A percentile compares a stretch with the other conserved stretches of the same genome.
phyloP scores from a whole-genome alignment of 2,113 vertebrate genomes.

The Poeciliopsis prolifica region DNA sequence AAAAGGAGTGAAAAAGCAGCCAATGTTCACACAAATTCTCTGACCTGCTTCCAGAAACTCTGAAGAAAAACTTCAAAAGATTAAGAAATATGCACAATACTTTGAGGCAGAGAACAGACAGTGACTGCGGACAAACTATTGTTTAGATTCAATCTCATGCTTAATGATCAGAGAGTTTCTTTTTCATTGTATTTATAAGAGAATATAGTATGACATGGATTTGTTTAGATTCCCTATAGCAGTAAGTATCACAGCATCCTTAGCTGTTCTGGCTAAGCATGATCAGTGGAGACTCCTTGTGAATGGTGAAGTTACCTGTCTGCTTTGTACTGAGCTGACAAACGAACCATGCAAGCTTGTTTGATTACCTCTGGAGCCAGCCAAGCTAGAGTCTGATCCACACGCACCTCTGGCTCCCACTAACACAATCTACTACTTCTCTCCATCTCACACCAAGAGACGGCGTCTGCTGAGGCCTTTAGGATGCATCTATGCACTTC shows the following conservation, averaged over 20 bases:
- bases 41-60: too few species aligned
- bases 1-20: too few species aligned
- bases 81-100: not conserved
- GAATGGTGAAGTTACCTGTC: constrained; percentile 70
- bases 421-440: constrained; percentile 72
- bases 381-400: constrained; percentile 72
- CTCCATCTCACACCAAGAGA: constrained; percentile 59
- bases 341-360: constrained; percentile 73
- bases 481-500: constrained; percentile 68
- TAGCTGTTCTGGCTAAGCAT: constrained; percentile 42
- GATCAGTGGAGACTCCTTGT: constrained; percentile 61
- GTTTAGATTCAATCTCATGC: constrained; percentile 6
- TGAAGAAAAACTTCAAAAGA: not conserved
- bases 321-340: constrained; percentile 64
- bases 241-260: constrained; percentile 9
- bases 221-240: not conserved
- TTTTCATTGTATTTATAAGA: not conserved
- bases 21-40: too few species aligned
- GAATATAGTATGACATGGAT: not conserved
- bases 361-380: constrained; percentile 78
- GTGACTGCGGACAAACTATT: constrained; percentile 9
- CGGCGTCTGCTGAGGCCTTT: constrained; percentile 49
- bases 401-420: constrained; percentile 60
- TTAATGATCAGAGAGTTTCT: constrained; percentile 5
- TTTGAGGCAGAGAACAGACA: constrained; percentile 37